Evolutionary conservation across 2,113 vertebrate species (phyloP), one percentile per base, ranked within the genome.

Genomic region (Anhinga rufa): DNA sequence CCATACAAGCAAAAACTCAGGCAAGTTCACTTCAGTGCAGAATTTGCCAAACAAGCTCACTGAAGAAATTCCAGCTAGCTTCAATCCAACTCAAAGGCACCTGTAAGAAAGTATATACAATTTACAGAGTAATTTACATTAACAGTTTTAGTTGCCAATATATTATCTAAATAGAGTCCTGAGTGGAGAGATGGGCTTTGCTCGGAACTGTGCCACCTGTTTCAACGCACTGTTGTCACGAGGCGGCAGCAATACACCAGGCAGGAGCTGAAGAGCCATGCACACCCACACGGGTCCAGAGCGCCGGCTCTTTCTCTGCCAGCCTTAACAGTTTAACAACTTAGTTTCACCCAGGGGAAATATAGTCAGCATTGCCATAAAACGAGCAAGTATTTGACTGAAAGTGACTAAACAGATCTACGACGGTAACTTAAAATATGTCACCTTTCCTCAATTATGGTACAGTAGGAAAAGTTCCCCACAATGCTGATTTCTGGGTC

Each of bases 191-290:
- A 12, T 0, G 18, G 32, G 38, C 42, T 91, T 36, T 13, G n/a
- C 61, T 21, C 3, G 8, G 48, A 1, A 4, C 4, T 8, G 44
- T 3, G 4, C 32, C 48, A 10, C 16, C 4, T 2, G 38, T 38
- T 55, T 6, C 42, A 8, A 38, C 0, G n/a, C 32, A 2, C 1
- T 1, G 11, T 3, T 60, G 70, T 60, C 96, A 91, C 71, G 31
- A 70, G 96, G 86, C 65, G 97, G 95, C 97, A 97, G 94, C 82
- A 91, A 5, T 4, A 64, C 55, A 25, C 62, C 54, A 12, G 7
- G 36, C 31, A 46, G 82, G 28, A 65, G 55, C 54, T 7, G 55
- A 9, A 66, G 25, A 28, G n/a, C 31, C 49, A 4, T 0, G 16
- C 10, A 11, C 6, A 6, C 24, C 3, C 14, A 5, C 4, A 1